A percentile compares a stretch with the other conserved stretches of the same genome.
phyloP scores from a whole-genome alignment of 1,140 invertebrate species.

The Anadara kagoshimensis region DNA sequence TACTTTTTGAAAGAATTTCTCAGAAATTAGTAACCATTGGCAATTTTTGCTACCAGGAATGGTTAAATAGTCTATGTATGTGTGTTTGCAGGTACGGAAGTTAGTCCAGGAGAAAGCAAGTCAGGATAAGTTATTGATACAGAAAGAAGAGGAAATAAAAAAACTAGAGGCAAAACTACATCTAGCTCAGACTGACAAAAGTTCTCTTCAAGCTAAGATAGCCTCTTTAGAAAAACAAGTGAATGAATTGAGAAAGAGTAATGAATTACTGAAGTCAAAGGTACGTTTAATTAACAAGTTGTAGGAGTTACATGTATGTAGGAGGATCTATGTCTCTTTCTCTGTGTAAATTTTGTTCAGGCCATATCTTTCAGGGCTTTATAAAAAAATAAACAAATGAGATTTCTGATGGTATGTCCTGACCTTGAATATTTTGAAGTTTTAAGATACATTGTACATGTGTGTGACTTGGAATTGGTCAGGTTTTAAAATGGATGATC shows the following conservation, averaged over 20 bases:
- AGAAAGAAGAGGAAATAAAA: constrained; percentile 30
- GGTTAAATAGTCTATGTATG: too few relatives aligned
- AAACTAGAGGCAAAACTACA: constrained; percentile 34
- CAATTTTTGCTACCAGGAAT: too few relatives aligned
- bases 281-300: not conserved
- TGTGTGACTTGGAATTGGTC: not conserved
- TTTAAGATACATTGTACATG: not conserved
- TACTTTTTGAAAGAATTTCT: too few relatives aligned
- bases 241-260: constrained; percentile 40
- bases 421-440: not conserved
- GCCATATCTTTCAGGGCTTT: not conserved
- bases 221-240: constrained; percentile 36
- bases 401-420: not conserved
- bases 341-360: not conserved
- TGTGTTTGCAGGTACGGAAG: constrained; percentile 32
- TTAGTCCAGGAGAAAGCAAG: constrained; percentile 34
- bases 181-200: constrained; percentile 27
- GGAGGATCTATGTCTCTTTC: not conserved
- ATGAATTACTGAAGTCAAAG: constrained; percentile 38
- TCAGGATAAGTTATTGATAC: constrained; percentile 20
- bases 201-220: constrained; percentile 27
- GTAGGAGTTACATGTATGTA: not conserved
- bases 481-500: too few relatives aligned
- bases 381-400: not conserved
- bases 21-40: too few relatives aligned